A percentile compares a stretch with the other conserved stretches of the same genome.
Evolutionary conservation across 2,113 vertebrate genomes (phyloP).

Genomic region (Pseudopodoces humilis): DNA sequence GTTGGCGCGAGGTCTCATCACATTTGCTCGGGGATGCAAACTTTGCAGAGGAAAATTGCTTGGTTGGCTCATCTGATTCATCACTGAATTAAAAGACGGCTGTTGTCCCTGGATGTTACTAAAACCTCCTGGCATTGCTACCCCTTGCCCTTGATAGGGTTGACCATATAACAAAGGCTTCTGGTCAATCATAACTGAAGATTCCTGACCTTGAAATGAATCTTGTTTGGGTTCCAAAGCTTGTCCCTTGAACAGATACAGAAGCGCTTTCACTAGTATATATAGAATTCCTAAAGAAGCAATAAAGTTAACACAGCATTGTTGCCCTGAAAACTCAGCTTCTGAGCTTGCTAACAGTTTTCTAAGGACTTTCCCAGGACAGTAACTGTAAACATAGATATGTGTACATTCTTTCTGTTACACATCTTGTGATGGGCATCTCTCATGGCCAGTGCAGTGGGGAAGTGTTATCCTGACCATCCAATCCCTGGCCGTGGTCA

Average conservation of each 20-base stretch:
- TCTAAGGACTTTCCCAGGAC: no score
- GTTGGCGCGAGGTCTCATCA: conserved; percentile 86
- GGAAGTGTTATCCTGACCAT: no score
- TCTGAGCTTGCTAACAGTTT: no score
- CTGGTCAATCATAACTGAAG: conserved; percentile 85
- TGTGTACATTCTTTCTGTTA: no score
- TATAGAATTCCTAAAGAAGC: not conserved
- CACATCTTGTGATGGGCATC: no score
- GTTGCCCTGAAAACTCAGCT: no score
- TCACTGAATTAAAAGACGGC: conserved; percentile 84
- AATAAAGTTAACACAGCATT: not conserved
- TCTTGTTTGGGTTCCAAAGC: conserved; percentile 82
- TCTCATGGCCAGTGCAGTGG: no score
- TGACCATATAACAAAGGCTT: conserved; percentile 87
- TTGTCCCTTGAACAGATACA: conserved; percentile 79
- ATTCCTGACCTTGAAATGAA: conserved; percentile 84
- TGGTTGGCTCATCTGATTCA: conserved; percentile 80
- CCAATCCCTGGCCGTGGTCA: no score
- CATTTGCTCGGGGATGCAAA: conserved; percentile 84
- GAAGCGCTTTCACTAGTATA: not conserved
- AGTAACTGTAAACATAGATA: no score
- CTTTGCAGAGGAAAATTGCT: conserved; percentile 81
- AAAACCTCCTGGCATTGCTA: conserved; percentile 84
- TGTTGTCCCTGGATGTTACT: conserved; percentile 84
- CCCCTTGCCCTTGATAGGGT: conserved; percentile 83